phyloP scores from a whole-genome alignment of 2,888 invertebrate genomes.

The Tenthredo mesomela region DNA sequence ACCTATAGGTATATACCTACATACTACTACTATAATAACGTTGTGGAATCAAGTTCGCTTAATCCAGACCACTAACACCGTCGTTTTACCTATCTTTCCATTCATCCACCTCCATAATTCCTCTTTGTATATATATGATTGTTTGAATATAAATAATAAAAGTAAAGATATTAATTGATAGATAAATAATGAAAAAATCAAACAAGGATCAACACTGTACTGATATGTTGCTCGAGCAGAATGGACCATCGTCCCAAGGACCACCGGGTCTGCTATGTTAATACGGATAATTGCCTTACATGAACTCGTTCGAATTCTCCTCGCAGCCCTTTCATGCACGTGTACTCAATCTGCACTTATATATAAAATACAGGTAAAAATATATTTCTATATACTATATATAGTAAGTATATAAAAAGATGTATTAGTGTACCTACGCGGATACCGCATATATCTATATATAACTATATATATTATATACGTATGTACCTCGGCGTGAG shows the following conservation, averaged over 20 bases:
- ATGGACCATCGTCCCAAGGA: constrained; percentile 52
- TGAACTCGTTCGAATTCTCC: constrained; percentile 54
- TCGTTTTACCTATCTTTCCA: constrained; percentile 8
- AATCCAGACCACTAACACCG: background rate
- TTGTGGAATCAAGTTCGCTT: background rate
- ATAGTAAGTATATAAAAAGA: background rate
- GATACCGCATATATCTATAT: background rate
- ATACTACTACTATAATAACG: constrained; percentile 16
- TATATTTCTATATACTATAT: background rate
- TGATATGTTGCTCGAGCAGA: background rate
- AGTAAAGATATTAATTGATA: background rate
- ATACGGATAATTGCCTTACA: constrained; percentile 67
- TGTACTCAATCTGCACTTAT: constrained; percentile 15
- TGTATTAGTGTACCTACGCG: background rate
- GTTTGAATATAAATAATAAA: background rate
- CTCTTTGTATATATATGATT: background rate
- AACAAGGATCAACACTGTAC: background rate
- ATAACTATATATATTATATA: too few relatives aligned
- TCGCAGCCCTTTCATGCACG: constrained; percentile 4
- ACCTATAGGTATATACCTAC: background rate
- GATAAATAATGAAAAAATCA: background rate
- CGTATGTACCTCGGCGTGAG: background rate
- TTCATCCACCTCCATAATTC: background rate
- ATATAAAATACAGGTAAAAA: background rate
- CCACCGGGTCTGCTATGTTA: constrained; percentile 66